These are phyloP conservation scores for Bruchidius siliquastri DNA, from an alignment of 2,888 invertebrate genomes.

Conservation along the genomic window DNA sequence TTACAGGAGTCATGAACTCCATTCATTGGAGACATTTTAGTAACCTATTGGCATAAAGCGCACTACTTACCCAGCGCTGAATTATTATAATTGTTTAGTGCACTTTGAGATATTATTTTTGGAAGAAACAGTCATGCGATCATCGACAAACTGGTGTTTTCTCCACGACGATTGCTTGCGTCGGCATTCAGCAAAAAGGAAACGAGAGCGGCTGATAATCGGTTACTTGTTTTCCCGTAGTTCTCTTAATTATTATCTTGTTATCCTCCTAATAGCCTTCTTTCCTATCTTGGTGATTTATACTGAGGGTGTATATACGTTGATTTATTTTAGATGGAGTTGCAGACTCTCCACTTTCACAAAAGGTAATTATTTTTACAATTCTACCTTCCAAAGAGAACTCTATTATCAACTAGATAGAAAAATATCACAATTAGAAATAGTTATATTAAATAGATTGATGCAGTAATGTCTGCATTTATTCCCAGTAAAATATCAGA, in stretches of 20 bases:
- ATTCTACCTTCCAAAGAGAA: neutral
- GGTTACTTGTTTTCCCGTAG: neutral
- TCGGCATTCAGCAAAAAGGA: neutral
- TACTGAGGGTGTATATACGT: neutral
- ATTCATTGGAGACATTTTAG: no score
- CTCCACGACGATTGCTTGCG: neutral
- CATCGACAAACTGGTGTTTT: neutral
- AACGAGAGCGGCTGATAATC: neutral
- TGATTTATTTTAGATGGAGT: neutral
- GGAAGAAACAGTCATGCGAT: no score
- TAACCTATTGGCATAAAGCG: no score
- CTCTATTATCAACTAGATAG: neutral
- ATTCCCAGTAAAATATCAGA: no score
- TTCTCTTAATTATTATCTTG: constrained; percentile 3
- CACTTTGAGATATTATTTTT: no score
- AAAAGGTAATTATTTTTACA: neutral
- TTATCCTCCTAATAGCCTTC: constrained; percentile 3
- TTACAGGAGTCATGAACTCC: no score
- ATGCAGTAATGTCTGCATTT: no score
- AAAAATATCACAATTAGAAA: no score
- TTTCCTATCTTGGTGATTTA: constrained; percentile 2
- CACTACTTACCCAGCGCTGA: no score
- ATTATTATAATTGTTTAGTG: no score
- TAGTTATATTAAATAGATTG: no score
- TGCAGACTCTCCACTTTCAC: neutral